phyloP scores from a whole-genome alignment of 53 echinoderm and acorn worm species.

The Holothuria scabra region DNA sequence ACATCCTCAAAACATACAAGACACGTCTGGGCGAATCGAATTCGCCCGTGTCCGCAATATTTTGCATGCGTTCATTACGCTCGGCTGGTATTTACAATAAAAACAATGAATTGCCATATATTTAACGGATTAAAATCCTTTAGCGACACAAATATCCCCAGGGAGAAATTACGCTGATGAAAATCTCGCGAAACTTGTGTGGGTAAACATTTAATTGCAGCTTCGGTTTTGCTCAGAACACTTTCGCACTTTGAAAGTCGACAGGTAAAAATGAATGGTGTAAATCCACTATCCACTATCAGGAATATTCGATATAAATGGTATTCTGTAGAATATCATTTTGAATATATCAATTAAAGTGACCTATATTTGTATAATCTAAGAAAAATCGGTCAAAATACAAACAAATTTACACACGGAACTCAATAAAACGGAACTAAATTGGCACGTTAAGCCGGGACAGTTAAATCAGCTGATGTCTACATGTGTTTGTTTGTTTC shows the following conservation, averaged over 20 bases:
- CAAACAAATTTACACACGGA: too few relatives aligned
- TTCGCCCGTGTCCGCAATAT: not conserved
- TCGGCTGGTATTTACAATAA: constrained; percentile 32
- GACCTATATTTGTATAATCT: too few relatives aligned
- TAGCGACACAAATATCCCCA: constrained; percentile 47
- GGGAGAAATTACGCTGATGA: constrained; percentile 48
- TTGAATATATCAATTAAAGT: too few relatives aligned
- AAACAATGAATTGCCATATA: constrained; percentile 43
- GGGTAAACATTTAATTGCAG: constrained; percentile 47
- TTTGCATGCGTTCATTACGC: constrained; percentile 27
- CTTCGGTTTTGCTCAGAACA: not conserved
- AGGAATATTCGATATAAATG: not conserved
- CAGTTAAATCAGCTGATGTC: too few relatives aligned
- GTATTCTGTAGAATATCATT: not conserved
- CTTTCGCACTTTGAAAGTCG: not conserved
- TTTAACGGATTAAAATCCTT: constrained; percentile 44
- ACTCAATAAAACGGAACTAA: too few relatives aligned
- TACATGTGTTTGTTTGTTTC: too few relatives aligned
- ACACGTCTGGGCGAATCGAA: too few relatives aligned
- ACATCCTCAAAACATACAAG: too few relatives aligned
- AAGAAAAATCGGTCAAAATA: too few relatives aligned
- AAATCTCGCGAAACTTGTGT: constrained; percentile 30
- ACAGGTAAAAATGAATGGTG: not conserved
- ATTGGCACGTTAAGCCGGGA: too few relatives aligned
- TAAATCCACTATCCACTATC: not conserved